Percentiles rank a stretch among this genome's conserved stretches.
phyloP scores from a whole-genome alignment of 2,113 vertebrate species.

The Peucedramus taeniatus region DNA sequence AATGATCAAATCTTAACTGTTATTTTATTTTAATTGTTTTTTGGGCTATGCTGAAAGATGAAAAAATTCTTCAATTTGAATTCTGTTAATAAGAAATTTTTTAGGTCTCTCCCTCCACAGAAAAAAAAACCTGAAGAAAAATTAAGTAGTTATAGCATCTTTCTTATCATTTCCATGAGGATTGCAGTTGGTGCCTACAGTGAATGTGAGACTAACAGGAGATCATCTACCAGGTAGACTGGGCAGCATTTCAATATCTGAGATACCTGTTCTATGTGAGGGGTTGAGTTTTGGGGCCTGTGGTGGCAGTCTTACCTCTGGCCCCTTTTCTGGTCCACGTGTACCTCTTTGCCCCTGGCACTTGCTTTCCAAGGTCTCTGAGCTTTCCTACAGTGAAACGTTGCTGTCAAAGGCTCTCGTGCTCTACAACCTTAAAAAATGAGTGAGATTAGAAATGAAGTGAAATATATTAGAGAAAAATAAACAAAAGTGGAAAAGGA shows the following conservation, averaged over 20 bases:
- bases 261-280: not conserved
- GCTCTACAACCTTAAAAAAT: not conserved
- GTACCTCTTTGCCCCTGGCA: not conserved
- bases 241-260: not conserved
- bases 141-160: not conserved
- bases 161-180: not conserved
- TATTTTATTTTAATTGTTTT: not conserved
- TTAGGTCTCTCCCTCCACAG: not conserved
- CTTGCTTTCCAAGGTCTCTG: not conserved
- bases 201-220: not conserved
- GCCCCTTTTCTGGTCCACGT: not conserved
- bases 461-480: not conserved
- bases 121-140: not conserved
- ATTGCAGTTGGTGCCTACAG: not conserved
- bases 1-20: not conserved
- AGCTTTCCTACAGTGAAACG: not conserved
- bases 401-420: not conserved
- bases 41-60: not conserved
- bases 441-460: not conserved
- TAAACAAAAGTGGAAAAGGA: not conserved
- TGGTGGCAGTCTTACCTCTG: not conserved
- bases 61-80: constrained; percentile 9
- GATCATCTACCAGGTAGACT: not conserved
- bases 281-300: not conserved
- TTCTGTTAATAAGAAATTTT: constrained; percentile 2